Evolutionary conservation across 2,113 vertebrate genomes (phyloP), one percentile per base, ranked within the genome.

Genomic region (Phodopus roborovskii): DNA sequence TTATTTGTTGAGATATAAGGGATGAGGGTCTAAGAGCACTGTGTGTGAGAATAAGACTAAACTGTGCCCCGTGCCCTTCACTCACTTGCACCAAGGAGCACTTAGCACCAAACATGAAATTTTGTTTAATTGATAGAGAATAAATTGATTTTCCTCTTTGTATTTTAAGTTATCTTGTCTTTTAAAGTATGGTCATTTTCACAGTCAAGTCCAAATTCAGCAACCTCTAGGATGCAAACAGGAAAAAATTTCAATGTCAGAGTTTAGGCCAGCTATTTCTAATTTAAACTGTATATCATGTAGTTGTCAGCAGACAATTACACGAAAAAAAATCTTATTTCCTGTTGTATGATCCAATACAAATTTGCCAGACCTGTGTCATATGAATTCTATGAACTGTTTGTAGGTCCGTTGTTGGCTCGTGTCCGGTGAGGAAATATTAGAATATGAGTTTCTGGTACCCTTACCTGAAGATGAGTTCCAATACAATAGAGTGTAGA

Each of bases 181-280:
- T 95, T 88, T 15, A 94, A 5, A 82, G 88, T 70, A 88, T 36
- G 88, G 26, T 8, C 62, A 48, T 88, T 89, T 97, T 83, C 56
- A 56, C 36, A 83, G 26, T 82, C 2, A 87, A 19, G 17, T 26
- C 0, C 26, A 94, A 84, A 12, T 71, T 92, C 8, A 90, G 8
- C 30, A 83, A 68, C 83, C 24, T 82, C 53, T 60, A 3, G 22
- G 45, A 28, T 45, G 0, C 56, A 86, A 39, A 3, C 62, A 5
- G 53, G 68, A 92, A 87, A 88, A 73, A 66, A 33, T 85, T 48
- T 53, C 48, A 7, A 60, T 42, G 9, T 82, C 39, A 79, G 19
- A 68, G 13, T 33, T 39, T 62, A 58, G 39, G 3, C 9, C 95
- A 77, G 68, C 19, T 7, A 89, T 39, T 75, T 58, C 13, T 73